Conservation (phyloP, 2,888 invertebrate species). For the Drosophila acutilabella region DNA sequence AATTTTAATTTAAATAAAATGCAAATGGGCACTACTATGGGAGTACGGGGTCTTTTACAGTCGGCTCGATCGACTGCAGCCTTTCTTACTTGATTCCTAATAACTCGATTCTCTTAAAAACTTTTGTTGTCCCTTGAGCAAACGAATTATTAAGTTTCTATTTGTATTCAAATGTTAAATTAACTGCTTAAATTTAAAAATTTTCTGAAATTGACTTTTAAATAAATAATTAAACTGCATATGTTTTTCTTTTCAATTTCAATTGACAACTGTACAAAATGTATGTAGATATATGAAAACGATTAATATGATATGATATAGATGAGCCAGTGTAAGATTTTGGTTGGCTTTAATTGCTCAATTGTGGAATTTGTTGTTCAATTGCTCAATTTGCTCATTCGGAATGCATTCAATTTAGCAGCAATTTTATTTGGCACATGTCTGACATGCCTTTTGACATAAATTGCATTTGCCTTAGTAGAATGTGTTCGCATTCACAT, state of each 20-base stretch:
- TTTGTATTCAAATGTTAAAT: too few relatives aligned
- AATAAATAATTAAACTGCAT: not conserved
- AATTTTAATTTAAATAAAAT: too few relatives aligned
- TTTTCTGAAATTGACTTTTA: too few relatives aligned
- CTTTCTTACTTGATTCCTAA: too few relatives aligned
- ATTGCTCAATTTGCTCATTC: slow-evolving; percentile 47
- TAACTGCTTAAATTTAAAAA: too few relatives aligned
- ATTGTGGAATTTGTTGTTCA: slow-evolving; percentile 37
- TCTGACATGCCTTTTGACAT: slow-evolving; percentile 56
- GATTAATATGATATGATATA: not conserved
- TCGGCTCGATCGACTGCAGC: too few relatives aligned
- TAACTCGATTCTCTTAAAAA: too few relatives aligned
- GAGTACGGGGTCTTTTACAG: too few relatives aligned
- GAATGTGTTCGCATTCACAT: not conserved
- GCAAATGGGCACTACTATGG: too few relatives aligned
- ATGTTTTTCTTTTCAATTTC: too few relatives aligned
- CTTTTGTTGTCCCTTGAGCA: too few relatives aligned
- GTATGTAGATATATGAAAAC: not conserved
- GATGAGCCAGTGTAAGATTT: slow-evolving; percentile 20
- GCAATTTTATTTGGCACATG: slow-evolving; percentile 62
- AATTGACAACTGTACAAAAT: not conserved
- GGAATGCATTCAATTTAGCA: slow-evolving; percentile 60
- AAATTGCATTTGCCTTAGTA: slow-evolving; percentile 55
- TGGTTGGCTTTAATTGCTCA: slow-evolving; percentile 29
- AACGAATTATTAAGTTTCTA: too few relatives aligned